Evolutionary conservation across 2,888 invertebrate species (phyloP), one percentile per base, ranked within the genome.

Genomic region (Crocallis elinguaria): DNA sequence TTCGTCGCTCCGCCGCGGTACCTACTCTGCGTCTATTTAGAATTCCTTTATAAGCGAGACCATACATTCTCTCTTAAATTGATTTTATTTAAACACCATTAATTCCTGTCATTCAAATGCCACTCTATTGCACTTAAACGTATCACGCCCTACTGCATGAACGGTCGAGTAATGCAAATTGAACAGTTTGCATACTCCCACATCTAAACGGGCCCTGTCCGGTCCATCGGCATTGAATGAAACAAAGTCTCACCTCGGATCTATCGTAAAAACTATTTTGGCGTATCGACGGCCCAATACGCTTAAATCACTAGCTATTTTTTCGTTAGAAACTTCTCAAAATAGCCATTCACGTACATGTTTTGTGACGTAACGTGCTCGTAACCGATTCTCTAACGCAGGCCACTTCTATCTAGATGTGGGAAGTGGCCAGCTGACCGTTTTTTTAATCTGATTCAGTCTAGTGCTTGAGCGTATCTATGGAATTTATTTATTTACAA

Each of bases 211-310:
- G 3, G 19, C 3, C 19, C 3, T 30, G 11, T 35, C 19, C 41
- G 39, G 25, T 14, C 27, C 13, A 19, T 30, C 16, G 33, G 23
- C 43, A 39, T 48, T 39, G 44, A 41, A 52, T 49, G 57, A 35
- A 57, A 49, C 53, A 46, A 42, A 36, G 42, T 57, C 51, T 57
- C 64, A 68, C 67, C 77, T 77, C 76, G 66, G 62, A 67, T 75
- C 77, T 77, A 81, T 84, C 81, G 79, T 84, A 75, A 82, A n/a
- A 86, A 75, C 85, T 88, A 87, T 88, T 87, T 86, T 49, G 35
- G 42, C 21, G 43, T 54, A 54, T 73, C 74, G 70, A 71, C 71
- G 71, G 75, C 72, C 78, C 71, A 77, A 73, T 77, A 74, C 70
- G 73, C 79, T 80, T 86, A 84, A 86, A 86, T 83, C 86, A 79